Evolutionary conservation across 2,888 invertebrate species (phyloP).

Genomic region (Athalia cordata): DNA sequence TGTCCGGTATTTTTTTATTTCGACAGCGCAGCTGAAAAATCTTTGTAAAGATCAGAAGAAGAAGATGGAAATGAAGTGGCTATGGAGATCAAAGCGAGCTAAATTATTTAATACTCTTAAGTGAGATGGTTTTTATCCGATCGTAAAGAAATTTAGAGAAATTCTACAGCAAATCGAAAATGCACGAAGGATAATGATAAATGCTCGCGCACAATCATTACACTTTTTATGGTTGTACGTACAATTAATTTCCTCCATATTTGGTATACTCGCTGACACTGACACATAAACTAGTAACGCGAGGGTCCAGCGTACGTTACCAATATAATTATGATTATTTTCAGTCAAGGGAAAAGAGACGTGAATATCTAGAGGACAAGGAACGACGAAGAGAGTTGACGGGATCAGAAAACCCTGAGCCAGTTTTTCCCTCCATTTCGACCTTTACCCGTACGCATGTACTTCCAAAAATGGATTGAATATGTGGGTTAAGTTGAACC

Average conservation of each 20-base stretch:
- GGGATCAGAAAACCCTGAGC: slow-evolving; percentile 22
- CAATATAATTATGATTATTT: slow-evolving; percentile 29
- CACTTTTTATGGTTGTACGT: slow-evolving; percentile 4
- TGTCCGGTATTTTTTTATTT: neutral
- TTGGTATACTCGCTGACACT: slow-evolving; percentile 43
- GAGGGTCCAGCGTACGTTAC: neutral
- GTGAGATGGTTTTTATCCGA: neutral
- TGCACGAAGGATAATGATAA: neutral
- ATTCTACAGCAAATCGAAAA: neutral
- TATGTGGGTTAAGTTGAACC: slow-evolving; percentile 5
- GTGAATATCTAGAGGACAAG: neutral
- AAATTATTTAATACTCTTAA: neutral
- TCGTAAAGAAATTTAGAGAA: neutral
- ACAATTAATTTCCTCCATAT: slow-evolving; percentile 37
- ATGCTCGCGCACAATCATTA: no score
- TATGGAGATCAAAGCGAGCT: slow-evolving; percentile 24
- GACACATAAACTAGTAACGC: slow-evolving; percentile 40
- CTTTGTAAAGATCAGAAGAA: neutral
- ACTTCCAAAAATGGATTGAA: slow-evolving; percentile 28
- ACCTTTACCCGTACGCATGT: neutral
- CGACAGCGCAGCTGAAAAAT: neutral
- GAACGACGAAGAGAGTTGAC: neutral
- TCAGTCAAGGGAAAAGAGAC: neutral
- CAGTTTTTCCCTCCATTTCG: slow-evolving; percentile 13
- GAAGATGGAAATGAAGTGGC: neutral